phyloP scores from a whole-genome alignment of 2,888 invertebrate genomes.

The Ferrisia virgata region DNA sequence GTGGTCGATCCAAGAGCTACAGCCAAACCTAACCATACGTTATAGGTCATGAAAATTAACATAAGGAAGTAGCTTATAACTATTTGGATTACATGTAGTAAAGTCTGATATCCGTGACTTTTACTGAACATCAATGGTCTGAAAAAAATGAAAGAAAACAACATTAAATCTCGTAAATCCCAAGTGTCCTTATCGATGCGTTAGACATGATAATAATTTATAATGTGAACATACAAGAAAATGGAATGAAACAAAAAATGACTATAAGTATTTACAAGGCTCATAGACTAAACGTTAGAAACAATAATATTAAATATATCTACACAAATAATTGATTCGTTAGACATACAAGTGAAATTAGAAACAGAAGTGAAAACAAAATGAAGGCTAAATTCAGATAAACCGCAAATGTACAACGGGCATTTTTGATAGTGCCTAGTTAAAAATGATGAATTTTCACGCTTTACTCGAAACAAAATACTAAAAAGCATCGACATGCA shows the following conservation, averaged over 20 bases:
- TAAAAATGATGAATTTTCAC: neutral
- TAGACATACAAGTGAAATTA: neutral
- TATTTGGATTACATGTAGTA: conserved; percentile 85
- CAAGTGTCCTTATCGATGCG: no score
- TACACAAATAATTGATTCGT: neutral
- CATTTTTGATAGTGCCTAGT: neutral
- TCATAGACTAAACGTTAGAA: neutral
- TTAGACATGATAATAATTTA: neutral
- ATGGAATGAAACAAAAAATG: neutral
- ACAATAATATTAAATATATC: no score
- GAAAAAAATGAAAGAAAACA: conserved; percentile 48
- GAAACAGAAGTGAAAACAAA: neutral
- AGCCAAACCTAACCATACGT: conserved; percentile 86
- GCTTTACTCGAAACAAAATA: neutral
- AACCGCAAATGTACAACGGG: neutral
- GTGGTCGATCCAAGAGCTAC: conserved; percentile 84
- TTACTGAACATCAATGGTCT: conserved; percentile 81
- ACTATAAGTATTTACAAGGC: neutral
- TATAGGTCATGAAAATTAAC: conserved; percentile 97
- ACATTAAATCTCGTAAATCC: no score
- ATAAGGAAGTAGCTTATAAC: conserved; percentile 88
- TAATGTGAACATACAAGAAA: neutral
- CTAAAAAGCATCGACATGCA: neutral
- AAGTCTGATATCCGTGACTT: conserved; percentile 81
- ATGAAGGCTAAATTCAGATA: neutral